A percentile compares a stretch with the other conserved stretches of the same genome.
Conservation (phyloP, 2,888 invertebrate species). For the Drosophila falleni region DNA sequence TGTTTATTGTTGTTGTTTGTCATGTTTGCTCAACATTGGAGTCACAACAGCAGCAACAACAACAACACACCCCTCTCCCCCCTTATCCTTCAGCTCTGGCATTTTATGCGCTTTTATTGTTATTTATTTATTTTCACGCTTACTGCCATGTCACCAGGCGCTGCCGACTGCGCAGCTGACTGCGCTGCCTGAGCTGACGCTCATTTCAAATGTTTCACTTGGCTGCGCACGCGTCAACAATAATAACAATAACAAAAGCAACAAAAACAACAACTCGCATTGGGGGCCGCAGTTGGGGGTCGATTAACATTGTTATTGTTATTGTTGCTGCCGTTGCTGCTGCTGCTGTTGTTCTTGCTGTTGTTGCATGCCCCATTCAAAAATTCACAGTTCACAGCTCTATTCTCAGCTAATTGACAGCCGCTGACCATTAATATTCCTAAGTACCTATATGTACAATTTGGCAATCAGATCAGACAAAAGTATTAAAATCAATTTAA, state of each 20-base stretch:
- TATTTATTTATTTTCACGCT: constrained; percentile 74
- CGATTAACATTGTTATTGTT: constrained; percentile 46
- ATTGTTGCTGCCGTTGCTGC: constrained; percentile 12
- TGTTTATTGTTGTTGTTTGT: constrained; percentile 38
- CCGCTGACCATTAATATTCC: constrained; percentile 19
- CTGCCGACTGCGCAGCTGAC: constrained; percentile 25
- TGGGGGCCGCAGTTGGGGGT: constrained; percentile 46
- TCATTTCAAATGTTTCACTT: constrained; percentile 75
- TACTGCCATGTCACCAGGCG: constrained; percentile 67
- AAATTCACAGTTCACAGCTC: constrained; percentile 50
- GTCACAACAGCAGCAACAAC: constrained; percentile 11
- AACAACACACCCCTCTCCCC: too few relatives aligned
- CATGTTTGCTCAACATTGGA: constrained; percentile 70
- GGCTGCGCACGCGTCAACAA: constrained; percentile 78
- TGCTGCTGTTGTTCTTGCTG: constrained; percentile 9
- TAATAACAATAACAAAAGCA: constrained; percentile 27
- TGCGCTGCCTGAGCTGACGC: constrained; percentile 31
- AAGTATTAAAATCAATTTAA: background rate
- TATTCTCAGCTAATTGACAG: constrained; percentile 69
- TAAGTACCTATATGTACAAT: background rate
- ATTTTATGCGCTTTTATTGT: constrained; percentile 56
- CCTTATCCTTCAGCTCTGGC: constrained; percentile 9
- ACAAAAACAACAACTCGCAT: constrained; percentile 17
- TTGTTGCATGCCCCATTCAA: constrained; percentile 53
- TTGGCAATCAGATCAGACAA: background rate